Evolutionary conservation across 2,113 vertebrate genomes (phyloP), one percentile per base, ranked within the genome.

Genomic region (Gobiocypris rarus): DNA sequence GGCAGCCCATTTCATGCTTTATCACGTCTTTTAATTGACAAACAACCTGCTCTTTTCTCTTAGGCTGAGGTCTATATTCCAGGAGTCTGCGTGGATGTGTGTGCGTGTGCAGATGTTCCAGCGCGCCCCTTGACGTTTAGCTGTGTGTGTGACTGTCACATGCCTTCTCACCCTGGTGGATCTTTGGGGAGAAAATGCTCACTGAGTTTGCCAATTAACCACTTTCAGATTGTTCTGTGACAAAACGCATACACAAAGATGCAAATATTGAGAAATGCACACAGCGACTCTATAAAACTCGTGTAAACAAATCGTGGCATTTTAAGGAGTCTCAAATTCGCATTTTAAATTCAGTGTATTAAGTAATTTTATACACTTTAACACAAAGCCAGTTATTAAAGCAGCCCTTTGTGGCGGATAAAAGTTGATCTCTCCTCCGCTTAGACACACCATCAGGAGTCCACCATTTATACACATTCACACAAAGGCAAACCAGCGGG

Each of bases 11-110:
- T 95, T 95, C 94, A 95, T 94, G 94, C 93, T 94, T 95, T 95
- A 95, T 94, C 94, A 95, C 93, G 87, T 95, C 93, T 95, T 94
- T 94, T 95, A 95, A 95, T 94, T 95, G 94, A 95, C 94, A 95
- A 95, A 95, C 94, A 94, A 94, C 93, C 92, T 94, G 93, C 93
- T 93, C 93, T 94, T 95, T 94, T 95, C 93, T 94, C 93, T 94
- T 94, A 93, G 91, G 92, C 92, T 95, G 94, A 95, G 94, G 92
- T 94, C 93, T 95, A 95, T 94, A 95, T 95, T 89, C 75, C 75
- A 85, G 50, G 91, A 90, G 63, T 65, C 45, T 43, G 85, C 43
- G 58, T 31, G 82, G 48, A 69, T 59, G 71, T 70, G 82, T 54
- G 73, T 28, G 83, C 26, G 67, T 31, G 79, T 89, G 89, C 85